A percentile compares a stretch with the other conserved stretches of the same genome.
These are phyloP conservation scores for Myiotriccus ornatus DNA, from an alignment of 2,797 vertebrate genomes.

Conservation along the genomic window DNA sequence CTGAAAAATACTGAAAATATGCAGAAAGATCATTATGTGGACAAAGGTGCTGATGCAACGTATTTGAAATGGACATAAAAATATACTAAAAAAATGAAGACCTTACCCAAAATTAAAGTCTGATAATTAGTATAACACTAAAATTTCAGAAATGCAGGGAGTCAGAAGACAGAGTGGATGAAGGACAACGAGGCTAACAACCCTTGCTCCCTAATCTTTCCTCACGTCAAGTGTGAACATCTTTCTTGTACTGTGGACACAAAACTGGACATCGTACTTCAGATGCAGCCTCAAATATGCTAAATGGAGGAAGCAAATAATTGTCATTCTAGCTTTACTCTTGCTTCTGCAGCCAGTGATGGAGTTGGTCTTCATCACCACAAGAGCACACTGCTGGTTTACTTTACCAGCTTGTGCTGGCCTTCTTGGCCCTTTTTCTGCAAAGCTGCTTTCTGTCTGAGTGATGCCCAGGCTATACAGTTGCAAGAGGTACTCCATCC, in stretches of 20 bases:
- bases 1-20: not conserved
- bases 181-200: not conserved
- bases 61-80: not conserved
- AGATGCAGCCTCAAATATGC: not conserved
- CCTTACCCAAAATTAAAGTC: not conserved
- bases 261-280: not conserved
- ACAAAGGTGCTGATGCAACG: not conserved
- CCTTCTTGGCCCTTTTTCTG: not conserved
- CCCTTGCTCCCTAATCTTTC: not conserved
- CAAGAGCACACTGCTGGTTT: not conserved
- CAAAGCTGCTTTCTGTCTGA: not conserved
- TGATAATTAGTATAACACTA: not conserved
- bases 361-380: not conserved
- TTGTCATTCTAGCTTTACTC: not conserved
- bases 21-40: not conserved
- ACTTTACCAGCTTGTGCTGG: not conserved
- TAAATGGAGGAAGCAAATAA: not conserved
- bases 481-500: not conserved
- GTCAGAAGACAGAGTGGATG: not conserved
- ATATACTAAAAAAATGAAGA: not conserved
- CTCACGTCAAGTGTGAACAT: not conserved
- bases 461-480: not conserved
- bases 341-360: not conserved
- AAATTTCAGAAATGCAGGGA: not conserved
- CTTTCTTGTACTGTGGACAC: not conserved